Conservation (phyloP, 2,888 invertebrate genomes). For the Eristalinus sepulchralis region DNA sequence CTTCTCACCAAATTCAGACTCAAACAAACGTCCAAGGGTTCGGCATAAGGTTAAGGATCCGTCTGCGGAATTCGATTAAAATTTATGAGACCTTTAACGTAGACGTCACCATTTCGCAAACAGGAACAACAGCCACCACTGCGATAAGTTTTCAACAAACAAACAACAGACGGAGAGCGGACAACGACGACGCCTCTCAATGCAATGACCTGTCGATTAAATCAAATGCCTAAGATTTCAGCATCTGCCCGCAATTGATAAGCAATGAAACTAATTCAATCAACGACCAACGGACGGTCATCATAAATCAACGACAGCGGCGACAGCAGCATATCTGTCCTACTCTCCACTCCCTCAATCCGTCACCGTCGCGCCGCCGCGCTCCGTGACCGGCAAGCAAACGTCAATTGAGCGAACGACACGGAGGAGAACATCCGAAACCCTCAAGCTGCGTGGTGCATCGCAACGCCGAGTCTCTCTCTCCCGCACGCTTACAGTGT, state of each 20-base stretch:
- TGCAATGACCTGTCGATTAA: not conserved
- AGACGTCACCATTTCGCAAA: too few species aligned
- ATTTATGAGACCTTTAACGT: too few species aligned
- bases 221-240: not conserved
- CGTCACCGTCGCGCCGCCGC: constrained; percentile 9
- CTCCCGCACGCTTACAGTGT: constrained; percentile 1
- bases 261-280: constrained; percentile 59
- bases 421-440: not conserved
- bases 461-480: constrained; percentile 23
- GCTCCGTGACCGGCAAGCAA: constrained; percentile 62
- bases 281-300: constrained; percentile 14
- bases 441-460: not conserved
- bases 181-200: not conserved
- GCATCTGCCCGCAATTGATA: constrained; percentile 48
- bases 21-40: too few species aligned
- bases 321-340: not conserved
- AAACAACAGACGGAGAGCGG: too few species aligned
- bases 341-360: constrained; percentile 48
- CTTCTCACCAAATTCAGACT: too few species aligned
- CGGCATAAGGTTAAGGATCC: too few species aligned
- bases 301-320: constrained; percentile 40
- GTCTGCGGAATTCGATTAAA: too few species aligned
- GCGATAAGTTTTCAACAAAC: not conserved
- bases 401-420: constrained; percentile 24
- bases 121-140: not conserved